These are phyloP conservation scores for Phyllotis vaccarum DNA, from an alignment of 2,797 vertebrate genomes.

Conservation along the genomic window DNA sequence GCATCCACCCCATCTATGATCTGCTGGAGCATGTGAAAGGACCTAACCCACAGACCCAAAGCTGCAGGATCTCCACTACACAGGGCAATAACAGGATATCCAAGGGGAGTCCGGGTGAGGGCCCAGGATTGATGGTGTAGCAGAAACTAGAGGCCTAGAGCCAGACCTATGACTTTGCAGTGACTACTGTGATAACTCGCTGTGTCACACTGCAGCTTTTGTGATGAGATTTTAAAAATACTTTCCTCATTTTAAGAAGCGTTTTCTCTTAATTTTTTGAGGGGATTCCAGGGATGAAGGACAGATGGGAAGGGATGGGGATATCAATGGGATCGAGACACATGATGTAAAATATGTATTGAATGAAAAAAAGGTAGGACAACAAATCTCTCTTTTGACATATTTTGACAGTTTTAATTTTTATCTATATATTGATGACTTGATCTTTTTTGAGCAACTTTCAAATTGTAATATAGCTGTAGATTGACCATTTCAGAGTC, in stretches of 20 bases:
- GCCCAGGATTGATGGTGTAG: background rate
- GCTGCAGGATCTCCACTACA: background rate
- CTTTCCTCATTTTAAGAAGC: background rate
- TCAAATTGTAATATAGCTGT: background rate
- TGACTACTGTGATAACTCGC: background rate
- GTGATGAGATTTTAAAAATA: background rate
- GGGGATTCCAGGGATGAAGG: background rate
- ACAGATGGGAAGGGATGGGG: background rate
- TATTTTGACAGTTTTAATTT: background rate
- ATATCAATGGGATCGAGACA: background rate
- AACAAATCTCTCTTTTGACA: background rate
- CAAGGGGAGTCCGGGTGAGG: background rate
- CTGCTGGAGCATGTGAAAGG: background rate
- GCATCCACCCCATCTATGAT: background rate
- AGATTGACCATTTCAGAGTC: background rate
- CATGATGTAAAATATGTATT: background rate
- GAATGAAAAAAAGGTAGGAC: background rate
- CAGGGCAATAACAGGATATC: background rate
- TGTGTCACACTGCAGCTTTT: background rate
- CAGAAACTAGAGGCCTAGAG: background rate
- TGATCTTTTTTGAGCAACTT: constrained; percentile 11
- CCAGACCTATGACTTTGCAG: background rate
- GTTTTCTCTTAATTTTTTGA: background rate
- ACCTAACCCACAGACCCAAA: background rate
- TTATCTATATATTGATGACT: background rate